phyloP scores from a whole-genome alignment of 2,888 invertebrate species.

The Zaprionus bogoriensis region DNA sequence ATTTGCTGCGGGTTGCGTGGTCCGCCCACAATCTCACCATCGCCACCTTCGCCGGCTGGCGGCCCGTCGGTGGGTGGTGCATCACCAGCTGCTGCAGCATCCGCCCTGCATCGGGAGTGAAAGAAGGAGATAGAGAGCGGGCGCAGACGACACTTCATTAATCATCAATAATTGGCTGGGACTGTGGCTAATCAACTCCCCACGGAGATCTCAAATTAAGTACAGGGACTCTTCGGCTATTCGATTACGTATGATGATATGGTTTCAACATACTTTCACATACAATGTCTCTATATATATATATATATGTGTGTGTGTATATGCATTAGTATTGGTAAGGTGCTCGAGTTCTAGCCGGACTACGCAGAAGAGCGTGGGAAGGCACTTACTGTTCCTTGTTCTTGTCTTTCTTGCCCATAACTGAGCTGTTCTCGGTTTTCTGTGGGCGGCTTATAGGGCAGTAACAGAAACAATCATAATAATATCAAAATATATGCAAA shows the following conservation, averaged over 20 bases:
- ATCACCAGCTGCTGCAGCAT: slow-evolving; percentile 81
- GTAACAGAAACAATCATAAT: slow-evolving; percentile 1
- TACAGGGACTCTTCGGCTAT: slow-evolving; percentile 37
- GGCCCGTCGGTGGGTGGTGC: slow-evolving; percentile 86
- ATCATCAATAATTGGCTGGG: slow-evolving; percentile 23
- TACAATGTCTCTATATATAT: slow-evolving; percentile 3
- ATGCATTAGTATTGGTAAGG: slow-evolving; percentile 22
- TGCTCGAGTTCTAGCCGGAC: slow-evolving; percentile 62
- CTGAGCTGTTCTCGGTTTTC: slow-evolving; percentile 14
- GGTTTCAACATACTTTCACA: slow-evolving; percentile 21
- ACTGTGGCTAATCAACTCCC: slow-evolving; percentile 65
- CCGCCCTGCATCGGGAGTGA: slow-evolving; percentile 71
- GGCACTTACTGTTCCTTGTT: slow-evolving; percentile 80
- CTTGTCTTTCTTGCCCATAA: slow-evolving; percentile 81
- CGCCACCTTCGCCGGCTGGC: slow-evolving; percentile 87
- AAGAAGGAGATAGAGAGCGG: background rate
- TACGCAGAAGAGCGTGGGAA: slow-evolving; percentile 23
- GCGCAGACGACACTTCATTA: slow-evolving; percentile 7
- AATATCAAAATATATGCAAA: slow-evolving; percentile 31
- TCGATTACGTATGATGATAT: slow-evolving; percentile 38
- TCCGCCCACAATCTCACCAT: slow-evolving; percentile 91
- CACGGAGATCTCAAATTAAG: slow-evolving; percentile 59
- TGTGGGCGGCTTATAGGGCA: slow-evolving; percentile 16
- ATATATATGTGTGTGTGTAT: slow-evolving; percentile 3
- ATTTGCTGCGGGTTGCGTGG: slow-evolving; percentile 93